Evolutionary conservation across 2,113 vertebrate species (phyloP), one percentile per base, ranked within the genome.

Genomic region (Caranx melampygus): DNA sequence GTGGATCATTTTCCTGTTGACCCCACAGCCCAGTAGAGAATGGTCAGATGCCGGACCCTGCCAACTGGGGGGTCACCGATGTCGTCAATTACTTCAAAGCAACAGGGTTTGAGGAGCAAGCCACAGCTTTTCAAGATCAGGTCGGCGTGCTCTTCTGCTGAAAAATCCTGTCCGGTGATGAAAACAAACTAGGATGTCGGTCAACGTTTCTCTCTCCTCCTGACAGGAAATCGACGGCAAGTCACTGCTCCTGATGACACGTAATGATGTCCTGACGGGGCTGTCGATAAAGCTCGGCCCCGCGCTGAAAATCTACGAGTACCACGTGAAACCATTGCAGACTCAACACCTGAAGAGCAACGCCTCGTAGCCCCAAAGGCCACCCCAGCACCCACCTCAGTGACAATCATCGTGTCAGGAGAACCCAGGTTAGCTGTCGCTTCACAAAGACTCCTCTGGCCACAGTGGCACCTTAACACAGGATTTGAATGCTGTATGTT

Each of bases 281-380:
- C 96, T 99, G 93, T 98, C 97, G 42, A 96, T 99, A 95, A 99
- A 99, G 94, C 93, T 99, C 84, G 98, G 98, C 68, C 98, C 98
- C 20, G 98, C 98, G 2, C 95, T 99, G 91, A 99, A 99, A 95
- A 99, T 99, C 92, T 99, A 99, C 21, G 98, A 99, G 88, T 99
- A 98, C 93, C 98, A 99, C 15, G 95, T 99, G 91, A 99, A 99
- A 89, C 96, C 97, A 72, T 94, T 99, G 84, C 98, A 99, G 93
- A 98, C 96, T 81, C 97, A 97, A 77, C 98, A 99, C 94, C 94
- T 98, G 93, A 99, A 97, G 94, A 97, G 94, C 94, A 96, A 90
- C 72, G 95, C 96, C 80, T 96, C 96, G 47, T 99, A 98, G 96
- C 92, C 67, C 40, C n/a, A 1, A 58, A 2, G 40, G n/a, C 62